phyloP scores from a whole-genome alignment of 2,797 vertebrate species.

The Syncerus caffer region DNA sequence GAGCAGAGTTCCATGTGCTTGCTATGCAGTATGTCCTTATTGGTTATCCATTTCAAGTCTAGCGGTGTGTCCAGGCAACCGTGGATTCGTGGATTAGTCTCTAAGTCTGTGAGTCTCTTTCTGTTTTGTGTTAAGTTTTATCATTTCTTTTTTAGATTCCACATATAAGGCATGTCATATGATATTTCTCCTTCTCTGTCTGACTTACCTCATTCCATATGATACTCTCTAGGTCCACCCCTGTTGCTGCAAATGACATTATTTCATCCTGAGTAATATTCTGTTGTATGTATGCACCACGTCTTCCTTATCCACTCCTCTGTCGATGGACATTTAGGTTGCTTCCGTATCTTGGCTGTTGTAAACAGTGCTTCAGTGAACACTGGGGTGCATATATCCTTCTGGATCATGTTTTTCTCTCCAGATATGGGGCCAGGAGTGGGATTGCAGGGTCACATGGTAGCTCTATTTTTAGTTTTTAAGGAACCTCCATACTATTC shows the following conservation, averaged over 20 bases:
- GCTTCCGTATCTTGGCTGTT: neutral
- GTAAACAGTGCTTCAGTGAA: neutral
- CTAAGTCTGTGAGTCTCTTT: neutral
- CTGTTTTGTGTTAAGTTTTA: neutral
- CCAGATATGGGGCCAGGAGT: neutral
- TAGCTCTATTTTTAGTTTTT: neutral
- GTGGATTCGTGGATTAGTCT: accelerated
- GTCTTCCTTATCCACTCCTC: neutral
- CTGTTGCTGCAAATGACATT: neutral
- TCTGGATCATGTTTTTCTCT: neutral
- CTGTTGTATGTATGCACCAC: neutral
- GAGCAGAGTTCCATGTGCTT: neutral
- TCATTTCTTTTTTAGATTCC: neutral
- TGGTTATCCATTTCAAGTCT: neutral
- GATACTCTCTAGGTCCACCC: neutral
- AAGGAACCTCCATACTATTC: neutral
- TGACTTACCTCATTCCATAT: neutral
- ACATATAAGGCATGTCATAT: neutral
- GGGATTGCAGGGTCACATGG: neutral
- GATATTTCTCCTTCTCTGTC: neutral
- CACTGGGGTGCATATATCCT: neutral
- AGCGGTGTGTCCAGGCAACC: neutral
- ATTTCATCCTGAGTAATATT: neutral
- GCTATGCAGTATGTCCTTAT: neutral
- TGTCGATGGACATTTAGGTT: neutral